Percentiles rank a stretch among this genome's conserved stretches.
Evolutionary conservation across 2,888 invertebrate species (phyloP).

Genomic region (Stenolophus ochropezus): DNA sequence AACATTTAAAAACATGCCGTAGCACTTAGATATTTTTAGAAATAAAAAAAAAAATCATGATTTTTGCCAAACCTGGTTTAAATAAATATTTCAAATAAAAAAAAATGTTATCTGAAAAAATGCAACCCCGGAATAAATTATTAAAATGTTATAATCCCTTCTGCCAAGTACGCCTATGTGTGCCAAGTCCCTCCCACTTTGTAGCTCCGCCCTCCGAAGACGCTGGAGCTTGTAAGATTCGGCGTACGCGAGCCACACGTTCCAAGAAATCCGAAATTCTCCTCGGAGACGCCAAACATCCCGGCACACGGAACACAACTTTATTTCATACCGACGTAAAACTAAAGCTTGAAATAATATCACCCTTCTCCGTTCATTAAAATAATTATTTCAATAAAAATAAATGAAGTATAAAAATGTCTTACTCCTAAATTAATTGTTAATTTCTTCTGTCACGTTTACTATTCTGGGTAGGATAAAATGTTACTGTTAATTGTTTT

Average conservation of each 20-base stretch:
- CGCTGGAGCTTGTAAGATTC: slow-evolving; percentile 19
- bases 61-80: too few relatives aligned
- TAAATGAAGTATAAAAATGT: too few relatives aligned
- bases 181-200: not conserved
- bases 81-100: not conserved
- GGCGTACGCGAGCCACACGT: not conserved
- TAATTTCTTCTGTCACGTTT: too few relatives aligned
- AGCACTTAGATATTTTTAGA: too few relatives aligned
- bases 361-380: too few relatives aligned
- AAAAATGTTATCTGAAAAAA: not conserved
- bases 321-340: not conserved
- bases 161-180: not conserved
- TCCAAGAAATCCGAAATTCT: slow-evolving; percentile 42
- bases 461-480: too few relatives aligned
- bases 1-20: not conserved
- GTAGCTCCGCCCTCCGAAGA: slow-evolving; percentile 13
- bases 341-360: not conserved
- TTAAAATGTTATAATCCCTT: too few relatives aligned
- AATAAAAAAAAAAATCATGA: too few relatives aligned
- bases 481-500: too few relatives aligned
- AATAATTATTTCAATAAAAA: too few relatives aligned
- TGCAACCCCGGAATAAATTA: not conserved
- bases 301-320: not conserved
- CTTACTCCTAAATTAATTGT: too few relatives aligned
- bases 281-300: too few relatives aligned